A percentile compares a stretch with the other conserved stretches of the same genome.
Conservation (phyloP, 2,113 vertebrate genomes). For the Ptyas mucosa region DNA sequence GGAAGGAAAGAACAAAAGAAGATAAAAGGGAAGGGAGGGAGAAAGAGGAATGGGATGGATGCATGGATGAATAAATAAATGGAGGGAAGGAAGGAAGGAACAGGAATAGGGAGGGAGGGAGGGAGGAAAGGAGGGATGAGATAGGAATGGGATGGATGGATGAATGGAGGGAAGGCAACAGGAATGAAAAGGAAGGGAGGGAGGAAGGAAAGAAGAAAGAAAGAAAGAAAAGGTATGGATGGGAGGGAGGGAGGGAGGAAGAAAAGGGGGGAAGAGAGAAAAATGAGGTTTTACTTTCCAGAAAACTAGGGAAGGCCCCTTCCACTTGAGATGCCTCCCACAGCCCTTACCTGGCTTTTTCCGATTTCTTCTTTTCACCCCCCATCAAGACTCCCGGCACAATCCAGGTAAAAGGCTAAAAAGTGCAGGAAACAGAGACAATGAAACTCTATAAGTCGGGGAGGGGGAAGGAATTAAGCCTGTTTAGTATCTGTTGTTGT, state of each 20-base stretch:
- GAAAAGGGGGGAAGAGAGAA: background rate
- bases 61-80: too few species aligned
- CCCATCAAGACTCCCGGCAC: slow-evolving; percentile 98
- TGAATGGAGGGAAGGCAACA: too few species aligned
- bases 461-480: background rate
- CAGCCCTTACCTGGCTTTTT: slow-evolving; percentile 88
- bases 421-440: background rate
- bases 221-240: too few species aligned
- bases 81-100: too few species aligned
- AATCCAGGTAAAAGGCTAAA: slow-evolving; percentile 92
- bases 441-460: background rate
- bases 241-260: background rate
- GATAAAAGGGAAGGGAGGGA: too few species aligned
- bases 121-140: too few species aligned
- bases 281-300: background rate
- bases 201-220: too few species aligned
- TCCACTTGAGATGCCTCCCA: background rate
- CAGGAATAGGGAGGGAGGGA: too few species aligned
- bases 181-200: too few species aligned
- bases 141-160: too few species aligned
- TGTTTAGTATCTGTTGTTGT: background rate
- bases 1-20: too few species aligned
- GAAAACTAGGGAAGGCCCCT: background rate
- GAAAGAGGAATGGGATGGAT: too few species aligned
- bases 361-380: slow-evolving; percentile 94